A percentile compares a stretch with the other conserved stretches of the same genome.
These are phyloP conservation scores for Pelagia noctiluca DNA, from an alignment of 30 jellyfish, hydroid and myxozoan species.

Conservation along the genomic window DNA sequence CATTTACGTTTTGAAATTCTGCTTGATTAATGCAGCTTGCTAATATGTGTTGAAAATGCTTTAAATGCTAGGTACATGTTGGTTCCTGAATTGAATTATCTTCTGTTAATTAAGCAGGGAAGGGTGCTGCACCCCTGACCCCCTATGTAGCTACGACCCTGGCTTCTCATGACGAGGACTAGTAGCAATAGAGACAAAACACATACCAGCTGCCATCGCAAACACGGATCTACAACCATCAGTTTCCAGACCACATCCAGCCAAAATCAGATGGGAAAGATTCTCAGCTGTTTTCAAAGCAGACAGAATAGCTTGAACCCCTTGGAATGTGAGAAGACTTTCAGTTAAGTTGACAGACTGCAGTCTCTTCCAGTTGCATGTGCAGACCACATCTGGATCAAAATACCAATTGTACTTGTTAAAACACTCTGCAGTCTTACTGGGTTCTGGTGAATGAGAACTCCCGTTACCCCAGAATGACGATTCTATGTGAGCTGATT, in stretches of 20 bases:
- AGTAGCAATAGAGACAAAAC: neutral
- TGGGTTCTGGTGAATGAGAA: neutral
- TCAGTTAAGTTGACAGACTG: neutral
- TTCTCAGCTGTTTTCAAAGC: neutral
- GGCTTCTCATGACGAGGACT: neutral
- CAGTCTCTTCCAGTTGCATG: constrained; percentile 2
- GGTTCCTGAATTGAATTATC: neutral
- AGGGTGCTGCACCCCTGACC: too few species aligned
- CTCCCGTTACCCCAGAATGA: neutral
- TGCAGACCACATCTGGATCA: neutral
- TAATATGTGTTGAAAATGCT: too few species aligned
- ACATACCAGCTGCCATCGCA: neutral
- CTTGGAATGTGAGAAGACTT: neutral
- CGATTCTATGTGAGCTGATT: neutral
- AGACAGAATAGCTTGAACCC: neutral
- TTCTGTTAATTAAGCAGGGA: neutral
- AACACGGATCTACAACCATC: neutral
- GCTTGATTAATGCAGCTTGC: too few species aligned
- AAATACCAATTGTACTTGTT: neutral
- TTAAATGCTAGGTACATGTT: neutral
- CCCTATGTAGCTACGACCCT: too few species aligned
- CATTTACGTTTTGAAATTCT: too few species aligned
- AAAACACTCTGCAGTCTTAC: neutral
- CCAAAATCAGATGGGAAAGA: neutral
- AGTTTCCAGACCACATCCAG: neutral